phyloP scores from a whole-genome alignment of 2,113 vertebrate genomes.

The Prochilodus magdalenae region DNA sequence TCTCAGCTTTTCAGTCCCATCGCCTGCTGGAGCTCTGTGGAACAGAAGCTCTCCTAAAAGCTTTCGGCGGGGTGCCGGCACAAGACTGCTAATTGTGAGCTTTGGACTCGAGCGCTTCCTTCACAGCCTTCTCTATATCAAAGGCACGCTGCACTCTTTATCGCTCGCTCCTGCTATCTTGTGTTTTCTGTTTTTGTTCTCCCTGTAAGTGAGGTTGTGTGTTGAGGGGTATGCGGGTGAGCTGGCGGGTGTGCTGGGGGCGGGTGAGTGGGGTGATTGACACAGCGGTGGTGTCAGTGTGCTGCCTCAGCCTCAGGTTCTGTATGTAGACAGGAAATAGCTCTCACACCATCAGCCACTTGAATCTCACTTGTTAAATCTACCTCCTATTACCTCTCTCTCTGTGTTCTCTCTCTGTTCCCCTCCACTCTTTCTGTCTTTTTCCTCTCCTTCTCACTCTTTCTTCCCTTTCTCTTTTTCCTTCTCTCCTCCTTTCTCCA shows the following conservation, averaged over 20 bases:
- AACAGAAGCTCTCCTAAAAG: conserved; percentile 34
- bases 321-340: conserved; percentile 48
- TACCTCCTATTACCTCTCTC: conserved; percentile 14
- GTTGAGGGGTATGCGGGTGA: neutral
- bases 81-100: conserved; percentile 23
- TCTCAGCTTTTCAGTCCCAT: conserved; percentile 38
- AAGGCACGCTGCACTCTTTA: neutral
- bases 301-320: conserved; percentile 35
- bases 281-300: conserved; percentile 26
- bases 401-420: neutral
- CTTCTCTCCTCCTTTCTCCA: no score
- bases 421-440: neutral
- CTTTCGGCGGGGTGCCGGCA: neutral
- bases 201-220: neutral
- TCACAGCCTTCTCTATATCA: neutral
- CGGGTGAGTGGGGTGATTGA: conserved; percentile 28
- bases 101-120: conserved; percentile 23
- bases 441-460: neutral
- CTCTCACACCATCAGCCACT: conserved; percentile 44
- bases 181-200: conserved; percentile 21
- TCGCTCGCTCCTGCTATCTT: neutral
- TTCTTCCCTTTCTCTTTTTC: neutral
- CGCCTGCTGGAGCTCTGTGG: conserved; percentile 16
- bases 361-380: conserved; percentile 49
- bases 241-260: neutral